phyloP scores from a whole-genome alignment of 2,888 invertebrate species.

The Sinohyriopsis cumingii region DNA sequence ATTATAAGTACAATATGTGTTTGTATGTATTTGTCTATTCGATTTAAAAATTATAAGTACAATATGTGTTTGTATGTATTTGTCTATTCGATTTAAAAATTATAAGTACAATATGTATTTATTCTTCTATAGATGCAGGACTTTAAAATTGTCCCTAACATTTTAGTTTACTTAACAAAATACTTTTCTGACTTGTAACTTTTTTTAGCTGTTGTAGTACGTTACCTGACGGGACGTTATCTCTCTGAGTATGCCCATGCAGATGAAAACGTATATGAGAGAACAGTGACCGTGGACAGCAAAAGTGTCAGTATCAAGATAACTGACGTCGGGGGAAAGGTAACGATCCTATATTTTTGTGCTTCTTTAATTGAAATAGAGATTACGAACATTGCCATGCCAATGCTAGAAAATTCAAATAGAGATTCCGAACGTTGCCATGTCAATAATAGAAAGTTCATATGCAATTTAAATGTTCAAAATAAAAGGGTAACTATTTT shows the following conservation, averaged over 20 bases:
- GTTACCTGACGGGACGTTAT: slow-evolving; percentile 48
- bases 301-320: slow-evolving; percentile 46
- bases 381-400: background rate
- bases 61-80: too few relatives aligned
- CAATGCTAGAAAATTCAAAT: background rate
- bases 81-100: too few relatives aligned
- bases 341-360: slow-evolving; percentile 5
- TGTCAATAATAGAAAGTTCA: background rate
- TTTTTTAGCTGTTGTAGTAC: slow-evolving; percentile 47
- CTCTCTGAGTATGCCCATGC: slow-evolving; percentile 48
- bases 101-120: too few relatives aligned
- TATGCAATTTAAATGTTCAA: too few relatives aligned
- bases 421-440: background rate
- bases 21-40: too few relatives aligned
- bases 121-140: too few relatives aligned
- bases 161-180: too few relatives aligned
- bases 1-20: too few relatives aligned
- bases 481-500: too few relatives aligned
- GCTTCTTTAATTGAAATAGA: background rate
- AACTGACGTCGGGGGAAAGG: slow-evolving; percentile 52
- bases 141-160: too few relatives aligned
- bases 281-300: slow-evolving; percentile 39
- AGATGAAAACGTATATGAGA: slow-evolving; percentile 50
- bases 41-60: too few relatives aligned
- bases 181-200: background rate